Conservation (phyloP, 2,888 invertebrate genomes). For the Craniophora ligustri region DNA sequence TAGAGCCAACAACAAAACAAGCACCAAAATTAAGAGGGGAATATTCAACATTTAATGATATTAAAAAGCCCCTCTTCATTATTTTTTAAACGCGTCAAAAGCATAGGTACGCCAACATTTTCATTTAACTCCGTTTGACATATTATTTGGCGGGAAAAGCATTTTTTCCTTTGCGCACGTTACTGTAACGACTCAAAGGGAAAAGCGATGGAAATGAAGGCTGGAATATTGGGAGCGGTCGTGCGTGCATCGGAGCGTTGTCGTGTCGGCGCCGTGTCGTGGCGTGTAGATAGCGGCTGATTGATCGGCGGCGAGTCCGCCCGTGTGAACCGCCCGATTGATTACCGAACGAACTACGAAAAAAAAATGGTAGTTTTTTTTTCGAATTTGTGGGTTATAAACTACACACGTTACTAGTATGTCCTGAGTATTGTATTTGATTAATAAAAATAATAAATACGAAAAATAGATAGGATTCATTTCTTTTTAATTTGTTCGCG, state of each 20-base stretch:
- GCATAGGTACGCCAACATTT: conserved; percentile 31
- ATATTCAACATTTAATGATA: conserved; percentile 11
- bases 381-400: not conserved
- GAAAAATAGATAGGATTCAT: too few relatives aligned
- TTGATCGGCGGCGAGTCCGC: conserved; percentile 49
- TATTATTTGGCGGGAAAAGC: conserved; percentile 33
- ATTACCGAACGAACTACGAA: conserved; percentile 35
- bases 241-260: conserved; percentile 24
- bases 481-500: too few relatives aligned
- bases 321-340: conserved; percentile 42
- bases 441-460: too few relatives aligned
- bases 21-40: conserved; percentile 12
- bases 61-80: conserved; percentile 21
- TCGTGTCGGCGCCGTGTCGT: conserved; percentile 45
- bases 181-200: conserved; percentile 30
- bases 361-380: conserved; percentile 22
- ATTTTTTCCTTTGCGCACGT: conserved; percentile 31
- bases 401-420: too few relatives aligned
- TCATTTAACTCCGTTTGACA: conserved; percentile 46
- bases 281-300: conserved; percentile 53
- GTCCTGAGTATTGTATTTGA: too few relatives aligned
- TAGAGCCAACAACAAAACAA: not conserved
- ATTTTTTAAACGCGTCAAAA: conserved; percentile 25
- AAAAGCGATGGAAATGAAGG: conserved; percentile 28
- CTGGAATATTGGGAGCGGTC: conserved; percentile 31